Base-by-base conservation (phyloP, 1,140 invertebrate genomes). In the Pseudomyrmex dendroicus region DNA sequence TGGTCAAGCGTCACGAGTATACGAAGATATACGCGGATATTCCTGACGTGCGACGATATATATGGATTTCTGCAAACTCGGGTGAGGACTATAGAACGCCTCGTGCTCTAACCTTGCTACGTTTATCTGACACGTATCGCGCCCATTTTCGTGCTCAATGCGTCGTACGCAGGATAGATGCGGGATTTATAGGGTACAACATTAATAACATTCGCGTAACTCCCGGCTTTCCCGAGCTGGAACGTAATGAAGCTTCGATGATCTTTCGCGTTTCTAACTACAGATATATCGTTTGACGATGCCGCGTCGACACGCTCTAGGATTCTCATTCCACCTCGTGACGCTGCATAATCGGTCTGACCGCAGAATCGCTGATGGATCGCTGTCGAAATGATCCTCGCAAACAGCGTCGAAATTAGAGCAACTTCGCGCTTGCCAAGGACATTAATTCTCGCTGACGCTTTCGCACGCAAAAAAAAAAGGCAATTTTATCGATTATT, bases 161-260 rank as follows among this genome's bases (percentile, higher is more conserved):
- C 70, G 68, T 9, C 46, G 44, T 54, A 46, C 61, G 13, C 13
- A 74, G 61, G 57, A 82, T 72, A 64, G 59, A 17, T 5, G 64
- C 64, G 66, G 64, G 73, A 84, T 80, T 80, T 78, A 64, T 78
- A 64, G 59, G 22, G 1, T 84, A 72, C 66, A 50, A 59, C 82
- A 64, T 77, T 84, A 84, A 84, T 84, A 76, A 76, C 56, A 61
- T 76, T 84, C 25, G 54, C 63, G 56, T 67, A 67, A 84, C 64
- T 59, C 54, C 22, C 54, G 76, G 66, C 44, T 70, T 54, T 80
- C 76, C 44, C 59, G 76, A 54, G 63, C 66, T 59, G 15, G 20
- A 59, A 64, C 64, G 61, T 78, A 78, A 78, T 78, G 76, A 78
- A 80, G 66, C 76, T 59, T 54, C 13, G 76, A 80, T 66, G 76